phyloP scores from a whole-genome alignment of 37 sponge, comb jelly and placozoan genomes.

The Ianthella basta region DNA sequence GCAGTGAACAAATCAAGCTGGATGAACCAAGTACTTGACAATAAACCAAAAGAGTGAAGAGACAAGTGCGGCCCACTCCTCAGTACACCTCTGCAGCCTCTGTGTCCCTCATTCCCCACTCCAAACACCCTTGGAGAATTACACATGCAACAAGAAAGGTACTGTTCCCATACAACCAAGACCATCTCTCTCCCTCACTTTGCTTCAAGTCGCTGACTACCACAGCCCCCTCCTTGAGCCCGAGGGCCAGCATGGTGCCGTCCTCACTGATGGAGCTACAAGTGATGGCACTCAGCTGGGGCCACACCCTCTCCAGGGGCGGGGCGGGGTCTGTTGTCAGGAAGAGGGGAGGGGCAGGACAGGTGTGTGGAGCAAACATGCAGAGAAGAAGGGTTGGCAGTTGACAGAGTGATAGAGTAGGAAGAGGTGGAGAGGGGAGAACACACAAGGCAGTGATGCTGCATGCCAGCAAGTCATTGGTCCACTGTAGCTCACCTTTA shows the following conservation, averaged over 20 bases:
- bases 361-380: not conserved
- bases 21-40: too few species aligned
- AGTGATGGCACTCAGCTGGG: conserved; percentile 45
- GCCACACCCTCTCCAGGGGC: conserved; percentile 5
- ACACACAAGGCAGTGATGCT: not conserved
- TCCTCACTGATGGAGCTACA: conserved; percentile 31
- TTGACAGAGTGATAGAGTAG: not conserved
- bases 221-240: conserved; percentile 45
- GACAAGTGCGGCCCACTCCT: too few species aligned
- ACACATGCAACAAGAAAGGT: too few species aligned
- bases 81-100: too few species aligned
- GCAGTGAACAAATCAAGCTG: too few species aligned
- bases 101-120: not conserved
- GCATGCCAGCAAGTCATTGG: too few species aligned
- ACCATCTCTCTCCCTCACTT: conserved; percentile 13
- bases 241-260: conserved; percentile 51
- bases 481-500: conserved; percentile 6
- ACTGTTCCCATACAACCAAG: too few species aligned
- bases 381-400: too few species aligned
- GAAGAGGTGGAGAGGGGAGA: not conserved
- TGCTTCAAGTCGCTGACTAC: conserved; percentile 39
- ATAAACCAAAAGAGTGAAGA: too few species aligned
- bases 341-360: not conserved
- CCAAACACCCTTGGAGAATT: too few species aligned
- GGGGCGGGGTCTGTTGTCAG: conserved; percentile 12